Evolutionary conservation across 2,888 invertebrate species (phyloP).

Genomic region (Coleophora flavipennella): DNA sequence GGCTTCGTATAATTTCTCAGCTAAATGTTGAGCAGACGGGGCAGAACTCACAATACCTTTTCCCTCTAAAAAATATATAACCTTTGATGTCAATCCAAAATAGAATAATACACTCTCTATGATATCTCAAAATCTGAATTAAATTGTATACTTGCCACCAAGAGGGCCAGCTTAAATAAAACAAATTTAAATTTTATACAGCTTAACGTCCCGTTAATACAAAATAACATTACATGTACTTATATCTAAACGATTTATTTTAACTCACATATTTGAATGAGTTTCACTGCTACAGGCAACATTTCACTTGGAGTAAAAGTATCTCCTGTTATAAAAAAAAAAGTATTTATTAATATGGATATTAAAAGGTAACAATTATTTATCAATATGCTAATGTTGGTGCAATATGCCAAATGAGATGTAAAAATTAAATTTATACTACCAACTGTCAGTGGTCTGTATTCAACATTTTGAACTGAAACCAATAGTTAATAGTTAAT

Average conservation of each 20-base stretch:
- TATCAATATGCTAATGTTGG: no score
- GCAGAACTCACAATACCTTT: slow-evolving; percentile 43
- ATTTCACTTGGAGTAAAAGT: slow-evolving; percentile 37
- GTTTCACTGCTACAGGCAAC: slow-evolving; percentile 31
- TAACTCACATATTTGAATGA: slow-evolving; percentile 34
- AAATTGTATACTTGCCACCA: slow-evolving; percentile 25
- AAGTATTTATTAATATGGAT: no score
- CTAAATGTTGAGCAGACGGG: slow-evolving; percentile 29
- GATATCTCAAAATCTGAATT: neutral
- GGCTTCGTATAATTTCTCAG: slow-evolving; percentile 39
- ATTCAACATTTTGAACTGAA: no score
- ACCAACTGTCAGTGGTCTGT: no score
- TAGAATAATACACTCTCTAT: no score
- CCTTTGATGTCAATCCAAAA: no score
- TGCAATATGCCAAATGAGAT: no score
- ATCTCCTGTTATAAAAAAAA: slow-evolving; percentile 30
- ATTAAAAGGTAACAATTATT: no score
- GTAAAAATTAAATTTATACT: no score
- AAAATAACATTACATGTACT: neutral
- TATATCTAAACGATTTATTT: neutral
- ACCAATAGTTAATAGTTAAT: no score
- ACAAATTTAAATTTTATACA: slow-evolving; percentile 1
- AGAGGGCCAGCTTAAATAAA: slow-evolving; percentile 25
- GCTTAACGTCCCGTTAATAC: no score
- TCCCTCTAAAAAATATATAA: slow-evolving; percentile 26